Evolutionary conservation across 2,888 invertebrate genomes (phyloP), one percentile per base, ranked within the genome.

Genomic region (Pardosa pseudoannulata): DNA sequence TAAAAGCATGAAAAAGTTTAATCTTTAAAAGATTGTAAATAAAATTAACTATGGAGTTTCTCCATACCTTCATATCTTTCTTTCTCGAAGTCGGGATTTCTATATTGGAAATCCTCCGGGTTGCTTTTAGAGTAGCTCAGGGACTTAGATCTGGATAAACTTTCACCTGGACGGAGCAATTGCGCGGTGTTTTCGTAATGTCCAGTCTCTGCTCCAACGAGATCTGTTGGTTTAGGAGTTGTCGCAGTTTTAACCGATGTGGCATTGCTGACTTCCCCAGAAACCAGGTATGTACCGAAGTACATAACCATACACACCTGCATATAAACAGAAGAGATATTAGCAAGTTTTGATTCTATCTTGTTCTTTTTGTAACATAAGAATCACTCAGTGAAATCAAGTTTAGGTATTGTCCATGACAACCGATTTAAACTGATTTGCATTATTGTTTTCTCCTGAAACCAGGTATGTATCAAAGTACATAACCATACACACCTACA

Each of bases 91-190:
- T 7, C 23, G 0, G 67, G 28, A 16, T 41, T 64, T 9, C 76
- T 71, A 0, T 28, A 29, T 3, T 29, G 13, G 23, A 78, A 85
- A 16, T 67, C 67, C 13, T 50, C 27, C 1, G 27, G 56, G 13
- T n/a, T n/a, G n/a, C 19, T 29, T n/a, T 68, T 41, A 2, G 78
- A 73, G 29, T 78, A 85, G 1, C 50, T 50, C 9, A 67, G 65
- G 11, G 73, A 65, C 19, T 78, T 46, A 0, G 71, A 32, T 46
- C 27, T 71, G 16, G 72, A 41, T 1, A 32, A 50, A 0, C 76
- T 78, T 39, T 85, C 83, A 13, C 76, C 76, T 1, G 62, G 76
- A n/a, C 73, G 67, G 1, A 85, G 39, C 9, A 46, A 2, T 9
- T 72, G 64, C 7, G 79, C 72, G 28, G 81, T 28, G 3, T 72